Evolutionary conservation across 1,140 invertebrate genomes (phyloP).

Genomic region (Bombus huntii): DNA sequence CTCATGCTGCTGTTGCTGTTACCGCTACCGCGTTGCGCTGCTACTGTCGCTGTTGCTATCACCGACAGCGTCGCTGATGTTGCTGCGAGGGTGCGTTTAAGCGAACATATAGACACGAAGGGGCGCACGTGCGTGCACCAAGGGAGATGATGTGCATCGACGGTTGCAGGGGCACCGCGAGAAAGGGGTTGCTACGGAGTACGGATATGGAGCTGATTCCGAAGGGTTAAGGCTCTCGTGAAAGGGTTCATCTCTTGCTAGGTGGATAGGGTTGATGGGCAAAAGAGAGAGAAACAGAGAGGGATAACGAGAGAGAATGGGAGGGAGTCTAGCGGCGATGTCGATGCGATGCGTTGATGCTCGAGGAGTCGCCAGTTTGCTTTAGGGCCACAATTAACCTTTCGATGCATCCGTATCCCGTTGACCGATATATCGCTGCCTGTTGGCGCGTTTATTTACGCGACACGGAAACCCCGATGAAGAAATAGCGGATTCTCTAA

Average conservation of each 20-base stretch:
- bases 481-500: neutral
- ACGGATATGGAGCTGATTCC: constrained; percentile 57
- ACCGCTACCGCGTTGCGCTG: constrained; percentile 49
- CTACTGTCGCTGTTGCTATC: constrained; percentile 54
- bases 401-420: constrained; percentile 45
- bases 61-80: constrained; percentile 33
- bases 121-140: constrained; percentile 55
- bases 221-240: constrained; percentile 60
- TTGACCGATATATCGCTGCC: constrained; percentile 47
- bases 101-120: constrained; percentile 57
- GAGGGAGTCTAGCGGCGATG: neutral
- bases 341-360: constrained; percentile 34
- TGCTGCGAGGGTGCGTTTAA: constrained; percentile 63
- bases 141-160: constrained; percentile 59
- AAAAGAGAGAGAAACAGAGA: neutral
- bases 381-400: constrained; percentile 44
- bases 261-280: constrained; percentile 8
- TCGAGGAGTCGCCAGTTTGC: constrained; percentile 24
- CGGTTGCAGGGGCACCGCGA: constrained; percentile 52
- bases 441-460: constrained; percentile 16
- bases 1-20: constrained; percentile 57
- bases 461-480: neutral
- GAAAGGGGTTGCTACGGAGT: constrained; percentile 61
- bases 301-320: neutral
- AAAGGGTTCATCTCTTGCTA: constrained; percentile 50